Percentiles rank a stretch among this genome's conserved stretches.
These are phyloP conservation scores for Heptranchias perlo DNA, from an alignment of 2,113 vertebrate species.

Conservation along the genomic window DNA sequence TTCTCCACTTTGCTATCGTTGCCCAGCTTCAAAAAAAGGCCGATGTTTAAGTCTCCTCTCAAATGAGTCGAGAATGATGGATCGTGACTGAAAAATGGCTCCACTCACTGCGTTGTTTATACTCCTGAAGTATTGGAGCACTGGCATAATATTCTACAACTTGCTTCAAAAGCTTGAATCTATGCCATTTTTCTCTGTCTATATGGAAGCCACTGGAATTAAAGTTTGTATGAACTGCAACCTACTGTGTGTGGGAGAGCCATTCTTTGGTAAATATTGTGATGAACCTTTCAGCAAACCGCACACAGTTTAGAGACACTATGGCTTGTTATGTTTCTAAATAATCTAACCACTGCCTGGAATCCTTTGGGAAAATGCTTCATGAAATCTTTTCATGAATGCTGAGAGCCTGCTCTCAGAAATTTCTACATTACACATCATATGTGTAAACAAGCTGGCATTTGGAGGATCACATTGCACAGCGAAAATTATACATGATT, in stretches of 20 bases:
- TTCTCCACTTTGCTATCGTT: background rate
- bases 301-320: background rate
- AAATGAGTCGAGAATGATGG: background rate
- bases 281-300: background rate
- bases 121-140: background rate
- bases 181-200: background rate
- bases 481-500: background rate
- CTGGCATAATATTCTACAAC: background rate
- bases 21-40: background rate
- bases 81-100: background rate
- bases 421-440: background rate
- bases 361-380: background rate
- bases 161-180: background rate
- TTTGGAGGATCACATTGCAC: background rate
- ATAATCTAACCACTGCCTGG: background rate
- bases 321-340: background rate
- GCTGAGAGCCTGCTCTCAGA: background rate
- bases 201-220: constrained; percentile 6
- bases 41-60: background rate
- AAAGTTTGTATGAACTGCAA: background rate
- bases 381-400: background rate
- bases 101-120: background rate
- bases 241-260: background rate
- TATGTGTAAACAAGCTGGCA: background rate
- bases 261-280: background rate